A percentile compares a stretch with the other conserved stretches of the same genome.
Conservation (phyloP, 2,888 invertebrate genomes). For the Melitaea athalia region DNA sequence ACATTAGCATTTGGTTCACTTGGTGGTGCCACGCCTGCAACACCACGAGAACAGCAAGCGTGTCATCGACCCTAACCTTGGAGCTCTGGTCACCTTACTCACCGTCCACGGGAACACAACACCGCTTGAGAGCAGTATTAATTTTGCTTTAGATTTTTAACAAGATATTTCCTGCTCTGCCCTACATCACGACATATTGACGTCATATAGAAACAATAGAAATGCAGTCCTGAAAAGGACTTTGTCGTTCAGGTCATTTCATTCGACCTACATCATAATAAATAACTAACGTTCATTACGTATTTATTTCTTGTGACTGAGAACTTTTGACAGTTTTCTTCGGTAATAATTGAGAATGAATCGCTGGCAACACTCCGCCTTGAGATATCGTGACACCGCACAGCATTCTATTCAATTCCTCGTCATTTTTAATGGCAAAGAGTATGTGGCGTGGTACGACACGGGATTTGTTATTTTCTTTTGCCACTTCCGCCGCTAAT, state of each 20-base stretch:
- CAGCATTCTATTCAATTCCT: slow-evolving; percentile 60
- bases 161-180: no score
- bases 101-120: no score
- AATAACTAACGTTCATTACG: slow-evolving; percentile 18
- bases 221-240: slow-evolving; percentile 57
- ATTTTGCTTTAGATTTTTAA: no score
- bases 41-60: no score
- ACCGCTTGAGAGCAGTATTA: no score
- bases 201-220: not conserved
- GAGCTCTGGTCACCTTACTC: no score
- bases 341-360: slow-evolving; percentile 58
- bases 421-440: slow-evolving; percentile 63
- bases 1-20: no score
- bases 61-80: no score
- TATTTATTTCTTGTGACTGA: slow-evolving; percentile 14
- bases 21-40: no score
- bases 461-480: slow-evolving; percentile 85
- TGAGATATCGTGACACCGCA: slow-evolving; percentile 57
- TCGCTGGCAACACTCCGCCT: slow-evolving; percentile 60
- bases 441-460: slow-evolving; percentile 58
- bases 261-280: slow-evolving; percentile 33
- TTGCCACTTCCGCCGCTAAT: slow-evolving; percentile 83
- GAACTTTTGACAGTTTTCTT: slow-evolving; percentile 57
- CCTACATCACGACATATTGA: not conserved
- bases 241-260: slow-evolving; percentile 45